Percentiles rank a stretch among this genome's conserved stretches.
phyloP scores from a whole-genome alignment of 2,797 vertebrate genomes.

The Scolopax rusticola region DNA sequence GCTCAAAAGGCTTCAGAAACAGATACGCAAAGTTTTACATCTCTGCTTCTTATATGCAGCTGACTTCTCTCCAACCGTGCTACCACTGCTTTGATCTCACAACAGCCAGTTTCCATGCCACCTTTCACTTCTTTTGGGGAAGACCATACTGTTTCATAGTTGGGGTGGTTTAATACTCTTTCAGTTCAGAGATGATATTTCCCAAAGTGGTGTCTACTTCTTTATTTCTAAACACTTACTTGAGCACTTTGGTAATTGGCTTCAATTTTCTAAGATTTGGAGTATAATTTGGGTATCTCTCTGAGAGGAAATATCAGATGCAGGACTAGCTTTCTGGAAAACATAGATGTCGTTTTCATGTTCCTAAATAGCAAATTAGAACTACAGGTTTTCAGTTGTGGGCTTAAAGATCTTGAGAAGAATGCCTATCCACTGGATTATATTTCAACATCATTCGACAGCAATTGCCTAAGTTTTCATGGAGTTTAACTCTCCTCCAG shows the following conservation, averaged over 20 bases:
- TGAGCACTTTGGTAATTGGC: neutral
- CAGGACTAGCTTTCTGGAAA: neutral
- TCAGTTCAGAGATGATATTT: neutral
- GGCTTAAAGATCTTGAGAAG: neutral
- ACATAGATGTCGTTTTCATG: neutral
- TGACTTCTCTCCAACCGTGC: conserved; percentile 9
- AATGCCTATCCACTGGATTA: neutral
- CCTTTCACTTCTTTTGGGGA: neutral
- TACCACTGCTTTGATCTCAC: conserved; percentile 1
- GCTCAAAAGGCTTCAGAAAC: neutral
- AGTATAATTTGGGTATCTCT: neutral
- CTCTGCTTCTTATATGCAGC: conserved; percentile 15
- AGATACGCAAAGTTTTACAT: conserved; percentile 1
- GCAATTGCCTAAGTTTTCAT: neutral
- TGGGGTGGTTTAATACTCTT: neutral
- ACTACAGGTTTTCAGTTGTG: conserved; percentile 1
- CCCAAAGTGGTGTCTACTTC: neutral
- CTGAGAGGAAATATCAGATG: conserved; percentile 7
- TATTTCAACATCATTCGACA: conserved; percentile 26
- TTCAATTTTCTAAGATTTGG: conserved; percentile 7
- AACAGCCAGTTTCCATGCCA: conserved; percentile 9
- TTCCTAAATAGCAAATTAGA: conserved; percentile 25
- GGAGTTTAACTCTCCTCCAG: conserved; percentile 20
- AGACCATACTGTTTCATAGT: neutral
- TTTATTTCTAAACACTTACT: neutral